phyloP scores from a whole-genome alignment of 1,140 invertebrate genomes.

The Scaptomyza graminum region DNA sequence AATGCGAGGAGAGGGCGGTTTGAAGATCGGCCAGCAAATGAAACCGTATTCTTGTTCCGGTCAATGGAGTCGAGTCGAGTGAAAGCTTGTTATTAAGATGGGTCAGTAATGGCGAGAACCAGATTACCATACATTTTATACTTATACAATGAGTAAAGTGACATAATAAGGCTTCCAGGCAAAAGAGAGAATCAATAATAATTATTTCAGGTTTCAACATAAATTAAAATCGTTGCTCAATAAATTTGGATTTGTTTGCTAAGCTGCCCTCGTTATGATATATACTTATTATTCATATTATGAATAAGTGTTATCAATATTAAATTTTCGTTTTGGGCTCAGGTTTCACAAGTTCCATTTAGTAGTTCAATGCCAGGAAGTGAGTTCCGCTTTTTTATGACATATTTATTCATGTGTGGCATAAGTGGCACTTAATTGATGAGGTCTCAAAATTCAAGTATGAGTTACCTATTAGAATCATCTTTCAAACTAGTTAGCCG shows the following conservation, averaged over 20 bases:
- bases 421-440: slow-evolving; percentile 52
- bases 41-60: neutral
- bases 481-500: slow-evolving; percentile 1
- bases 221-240: too few species aligned
- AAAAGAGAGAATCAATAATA: too few species aligned
- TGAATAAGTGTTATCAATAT: slow-evolving; percentile 39
- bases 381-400: slow-evolving; percentile 64
- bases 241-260: slow-evolving; percentile 3
- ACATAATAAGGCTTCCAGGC: too few species aligned
- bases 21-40: neutral
- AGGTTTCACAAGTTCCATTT: slow-evolving; percentile 71
- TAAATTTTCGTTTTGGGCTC: slow-evolving; percentile 47
- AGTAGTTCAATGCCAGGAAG: slow-evolving; percentile 76
- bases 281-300: slow-evolving; percentile 2
- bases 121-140: too few species aligned
- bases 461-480: slow-evolving; percentile 41
- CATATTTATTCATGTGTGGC: slow-evolving; percentile 1
- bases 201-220: too few species aligned
- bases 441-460: slow-evolving; percentile 46
- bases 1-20: slow-evolving; percentile 31
- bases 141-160: too few species aligned
- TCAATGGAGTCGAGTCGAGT: neutral
- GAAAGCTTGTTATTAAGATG: neutral
- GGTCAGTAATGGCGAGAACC: neutral
- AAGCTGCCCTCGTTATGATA: slow-evolving; percentile 30